Base-by-base conservation (phyloP, 30 jellyfish, hydroid and myxozoan genomes). In the Aurelia sp. region DNA sequence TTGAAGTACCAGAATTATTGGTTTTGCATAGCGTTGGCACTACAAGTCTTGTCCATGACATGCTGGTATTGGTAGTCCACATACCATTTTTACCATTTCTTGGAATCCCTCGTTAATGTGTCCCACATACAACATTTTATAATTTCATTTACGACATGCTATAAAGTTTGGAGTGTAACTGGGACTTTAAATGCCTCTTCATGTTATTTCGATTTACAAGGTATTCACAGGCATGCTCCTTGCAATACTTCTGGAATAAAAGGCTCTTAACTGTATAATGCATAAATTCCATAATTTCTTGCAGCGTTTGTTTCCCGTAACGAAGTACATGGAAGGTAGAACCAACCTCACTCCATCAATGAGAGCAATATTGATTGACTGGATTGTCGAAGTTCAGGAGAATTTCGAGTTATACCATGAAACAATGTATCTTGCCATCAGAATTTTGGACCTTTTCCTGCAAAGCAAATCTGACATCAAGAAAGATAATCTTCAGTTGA, bases 311-410 rank as follows among this genome's bases (percentile, higher is more conserved):
- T 92, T 80, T 76, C 68, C 77, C 4, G 96, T 92, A 5, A 58
- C 71, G 22, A 88, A 88, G 40, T 93, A 93, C 62, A 80, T 88
- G 80, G 91, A 73, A 6, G 85, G 67, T 16, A 78, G 80, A 64
- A 63, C 55, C 51, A 67, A 93, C 52, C 73, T 86, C 75, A 86
- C 97, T 22, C 86, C 98, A 5, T 82, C 83, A 20, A 93, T 93
- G 98, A 59, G 98, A 76, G 94, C 96, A 10, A 84, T 93, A 12
- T 82, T 93, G 79, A 82, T 93, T 69, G 98, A 93, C 78, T 93
- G 98, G 98, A 83, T 93, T 47, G 98, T 93, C 22, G 98, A 93
- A 59, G 97, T 93, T 33, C 98, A 93, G 66, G 98, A 93, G 59
- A 93, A 93, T 74, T 93, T 93, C 61, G 98, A 86, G 59, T 91